Evolutionary conservation across 2,797 vertebrate species (phyloP), one percentile per base, ranked within the genome.

Genomic region (Gallinago stenura): DNA sequence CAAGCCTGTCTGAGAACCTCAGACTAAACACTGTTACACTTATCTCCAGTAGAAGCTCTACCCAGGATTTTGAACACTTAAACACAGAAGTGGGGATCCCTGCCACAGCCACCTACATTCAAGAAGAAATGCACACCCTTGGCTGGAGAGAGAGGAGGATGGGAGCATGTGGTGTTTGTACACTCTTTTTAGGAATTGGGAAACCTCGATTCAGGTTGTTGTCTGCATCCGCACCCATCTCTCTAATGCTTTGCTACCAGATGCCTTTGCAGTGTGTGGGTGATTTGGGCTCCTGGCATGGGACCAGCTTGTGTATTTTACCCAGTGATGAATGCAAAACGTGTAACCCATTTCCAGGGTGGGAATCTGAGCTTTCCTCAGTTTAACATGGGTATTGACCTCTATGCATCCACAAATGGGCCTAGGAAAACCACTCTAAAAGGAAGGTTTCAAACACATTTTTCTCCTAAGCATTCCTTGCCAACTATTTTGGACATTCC

Each of bases 1-100:
- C 45, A 77, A 82, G 51, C 25, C 60, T 87, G 78, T 60, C 81
- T 90, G 56, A 37, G 45, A 76, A 71, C 31, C 50, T 87, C 78
- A 94, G 84, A 93, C 87, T 93, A 93, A 94, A 91, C 60, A 87
- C 45, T 83, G 60, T 68, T 85, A 68, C 19, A 46, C 46, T 83
- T 87, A 45, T 60, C 75, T 89, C 48, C 68, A 64, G 43, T 2
- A 77, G 78, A 96, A 91, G 39, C 21, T 43, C 69, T 78, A 56
- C 48, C 45, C 57, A 91, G 62, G 57, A 91, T 71, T 68, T 87
- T 5, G 22, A 93, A 50, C 13, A 9, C 73, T 82, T 73, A 72
- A 93, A 39, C 31, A 50, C 18, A 85, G 75, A 57, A 88, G 35
- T 41, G 62, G 30, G 43, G 37, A 81, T 76, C 46, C 39, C 80